Base-by-base conservation (phyloP, 2,888 invertebrate genomes). In the Trichacis sp. region DNA sequence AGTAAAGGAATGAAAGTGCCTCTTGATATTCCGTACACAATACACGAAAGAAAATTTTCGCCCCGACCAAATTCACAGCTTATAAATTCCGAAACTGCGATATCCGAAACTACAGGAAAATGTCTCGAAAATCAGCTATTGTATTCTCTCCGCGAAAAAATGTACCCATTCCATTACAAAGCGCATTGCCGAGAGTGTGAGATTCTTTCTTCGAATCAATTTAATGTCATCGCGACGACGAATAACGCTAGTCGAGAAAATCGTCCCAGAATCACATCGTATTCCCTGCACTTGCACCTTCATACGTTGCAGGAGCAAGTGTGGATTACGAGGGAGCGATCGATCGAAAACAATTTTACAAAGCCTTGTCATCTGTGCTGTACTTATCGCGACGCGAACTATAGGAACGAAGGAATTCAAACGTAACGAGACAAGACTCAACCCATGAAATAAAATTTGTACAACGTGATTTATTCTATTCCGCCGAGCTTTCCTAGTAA, bases 321-420 rank as follows among this genome's bases (percentile, higher is more conserved):
- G 48, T 49, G 48, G 48, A 49, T 49, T 49, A 49, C 48, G 48
- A 49, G 48, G 36, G 18, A 17, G 36, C 48, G 48, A 49, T 49
- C 33, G 48, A 49, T 49, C 17, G 48, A 33, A 33, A 49, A 49
- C 36, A 49, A 49, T 49, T 49, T 49, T 33, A 49, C 48, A 49
- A 49, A 49, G 36, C 33, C 36, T 33, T 29, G 47, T 47, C 47
- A 47, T 29, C 47, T 29, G 47, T 29, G 30, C 30, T 33, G 15
- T 49, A 49, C 48, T 49, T 47, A 47, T 47, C 47, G 19, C 47
- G 29, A 47, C 24, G 11, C 24, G 18, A 19, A 47, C 12, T 14
- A 29, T 29, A 29, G 11, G 47, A 29, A 29, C 20, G 14, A 47
- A 18, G 14, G 14, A 47, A 24, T 24, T 24, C 24, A 24, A 8